Base-by-base conservation (phyloP, 2,113 vertebrate species). In the Labeo rohita region DNA sequence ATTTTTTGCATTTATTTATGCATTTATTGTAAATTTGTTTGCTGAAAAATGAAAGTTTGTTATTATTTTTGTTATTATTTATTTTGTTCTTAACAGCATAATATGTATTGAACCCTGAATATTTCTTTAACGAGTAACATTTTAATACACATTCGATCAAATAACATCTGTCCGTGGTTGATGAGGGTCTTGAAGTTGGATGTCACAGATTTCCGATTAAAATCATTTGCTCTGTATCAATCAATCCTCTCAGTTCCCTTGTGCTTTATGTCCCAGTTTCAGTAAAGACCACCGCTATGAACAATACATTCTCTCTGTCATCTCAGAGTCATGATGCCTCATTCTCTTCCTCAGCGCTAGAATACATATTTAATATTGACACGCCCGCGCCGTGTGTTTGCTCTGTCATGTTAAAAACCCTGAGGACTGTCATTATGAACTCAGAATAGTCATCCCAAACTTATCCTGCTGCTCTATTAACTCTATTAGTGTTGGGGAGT, bases 401-500 rank as follows among this genome's bases (percentile, higher is more conserved):
- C 45, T 49, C n/a, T 43, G 61, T 28, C 10, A 4, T 39, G 15
- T 49, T 23, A 6, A 28, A 76, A 15, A 76, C 73, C 73, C 61
- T 4, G 34, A 70, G 66, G 21, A 61, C 39, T 52, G 45, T 28
- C 75, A 8, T 61, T 16, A 50, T 9, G 15, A 9, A 8, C 36
- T 18, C 68, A 6, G 47, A 28, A 54, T 15, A 39, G 8, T 28
- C 23, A n/a, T 84, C 49, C 66, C 68, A 59, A 12, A 84, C n/a
- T 43, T 49, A 73, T 47, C 8, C 63, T 45, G 3, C 66, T 43
- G 36, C 68, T 21, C 18, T 18, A 16, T 18, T 16, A 72, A 43
- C 68, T n/a, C n/a, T n/a, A n/a, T n/a, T n/a, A 72, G 68, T 72
- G 34, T 39, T 70, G 66, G 66, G 34, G 66, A 70, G 66, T 39